Conservation (phyloP, 2,113 vertebrate species). For the Barbus barbus region DNA sequence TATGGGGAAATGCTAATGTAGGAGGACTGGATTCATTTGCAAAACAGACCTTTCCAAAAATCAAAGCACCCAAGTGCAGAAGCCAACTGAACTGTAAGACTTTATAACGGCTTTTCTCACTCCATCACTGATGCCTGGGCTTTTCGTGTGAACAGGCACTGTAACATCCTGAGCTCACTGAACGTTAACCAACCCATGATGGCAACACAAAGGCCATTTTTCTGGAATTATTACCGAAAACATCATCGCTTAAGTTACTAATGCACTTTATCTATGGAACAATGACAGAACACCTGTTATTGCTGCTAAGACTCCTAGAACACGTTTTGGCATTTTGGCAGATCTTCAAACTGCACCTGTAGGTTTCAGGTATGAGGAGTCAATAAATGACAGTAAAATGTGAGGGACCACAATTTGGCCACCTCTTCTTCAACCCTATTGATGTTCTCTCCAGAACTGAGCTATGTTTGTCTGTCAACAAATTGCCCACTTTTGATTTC, state of each 20-base stretch:
- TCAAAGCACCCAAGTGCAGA: conserved; percentile 63
- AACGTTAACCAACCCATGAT: background rate
- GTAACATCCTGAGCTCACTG: conserved; percentile 56
- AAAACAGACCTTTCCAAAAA: background rate
- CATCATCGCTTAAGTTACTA: conserved; percentile 41
- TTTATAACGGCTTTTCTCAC: conserved; percentile 53
- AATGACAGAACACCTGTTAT: conserved; percentile 30
- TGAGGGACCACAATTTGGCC: conserved; percentile 13
- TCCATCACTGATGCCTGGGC: conserved; percentile 50
- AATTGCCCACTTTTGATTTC: conserved; percentile 68
- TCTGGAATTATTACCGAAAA: background rate
- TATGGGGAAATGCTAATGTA: conserved; percentile 19
- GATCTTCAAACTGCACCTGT: background rate
- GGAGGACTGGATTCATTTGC: conserved; percentile 6
- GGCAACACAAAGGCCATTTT: conserved; percentile 6
- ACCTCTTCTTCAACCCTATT: background rate
- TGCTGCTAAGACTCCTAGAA: conserved; percentile 51
- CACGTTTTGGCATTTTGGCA: conserved; percentile 22
- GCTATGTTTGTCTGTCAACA: conserved; percentile 52
- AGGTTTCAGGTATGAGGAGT: background rate
- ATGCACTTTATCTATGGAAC: conserved; percentile 67
- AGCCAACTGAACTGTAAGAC: conserved; percentile 65
- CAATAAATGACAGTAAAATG: background rate
- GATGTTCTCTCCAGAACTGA: conserved; percentile 62
- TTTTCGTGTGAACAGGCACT: conserved; percentile 65